phyloP scores from a whole-genome alignment of 2,797 vertebrate species.

The Heteromormyrus szaboi region DNA sequence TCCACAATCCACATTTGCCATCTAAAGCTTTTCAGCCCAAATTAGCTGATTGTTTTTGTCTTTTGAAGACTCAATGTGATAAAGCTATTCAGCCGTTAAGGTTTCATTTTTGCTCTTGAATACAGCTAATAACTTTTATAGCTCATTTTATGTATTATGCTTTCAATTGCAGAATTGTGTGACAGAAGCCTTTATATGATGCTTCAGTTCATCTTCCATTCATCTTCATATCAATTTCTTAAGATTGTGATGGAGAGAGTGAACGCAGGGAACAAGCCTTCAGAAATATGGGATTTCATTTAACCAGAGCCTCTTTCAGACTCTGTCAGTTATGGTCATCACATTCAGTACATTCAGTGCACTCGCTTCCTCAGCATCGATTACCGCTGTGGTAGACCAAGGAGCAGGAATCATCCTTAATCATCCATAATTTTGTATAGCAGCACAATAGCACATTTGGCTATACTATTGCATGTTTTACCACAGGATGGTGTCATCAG shows the following conservation, averaged over 20 bases:
- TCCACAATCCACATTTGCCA: slow-evolving; percentile 34
- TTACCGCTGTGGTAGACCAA: background rate
- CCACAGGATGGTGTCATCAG: slow-evolving; percentile 7
- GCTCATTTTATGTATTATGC: slow-evolving; percentile 24
- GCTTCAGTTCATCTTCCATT: slow-evolving; percentile 36
- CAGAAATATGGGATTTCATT: slow-evolving; percentile 34
- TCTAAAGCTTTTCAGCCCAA: slow-evolving; percentile 29
- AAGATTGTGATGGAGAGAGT: slow-evolving; percentile 26
- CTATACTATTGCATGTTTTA: slow-evolving; percentile 12
- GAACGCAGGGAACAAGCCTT: slow-evolving; percentile 14
- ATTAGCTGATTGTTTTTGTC: background rate
- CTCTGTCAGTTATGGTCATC: slow-evolving; percentile 33
- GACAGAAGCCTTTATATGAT: slow-evolving; percentile 27
- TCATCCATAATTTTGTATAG: background rate
- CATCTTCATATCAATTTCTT: slow-evolving; percentile 36
- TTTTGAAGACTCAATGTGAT: slow-evolving; percentile 8
- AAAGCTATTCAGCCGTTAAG: background rate
- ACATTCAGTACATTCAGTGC: slow-evolving; percentile 24
- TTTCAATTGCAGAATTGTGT: slow-evolving; percentile 29
- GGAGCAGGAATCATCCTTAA: background rate
- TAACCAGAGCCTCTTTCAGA: slow-evolving; percentile 23
- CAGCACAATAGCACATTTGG: slow-evolving; percentile 19
- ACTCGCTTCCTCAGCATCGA: slow-evolving; percentile 22
- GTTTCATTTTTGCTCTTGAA: background rate
- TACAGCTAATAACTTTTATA: slow-evolving; percentile 43